These are phyloP conservation scores for Capreolus pygargus DNA, from an alignment of 2,113 vertebrate genomes.

Conservation along the genomic window DNA sequence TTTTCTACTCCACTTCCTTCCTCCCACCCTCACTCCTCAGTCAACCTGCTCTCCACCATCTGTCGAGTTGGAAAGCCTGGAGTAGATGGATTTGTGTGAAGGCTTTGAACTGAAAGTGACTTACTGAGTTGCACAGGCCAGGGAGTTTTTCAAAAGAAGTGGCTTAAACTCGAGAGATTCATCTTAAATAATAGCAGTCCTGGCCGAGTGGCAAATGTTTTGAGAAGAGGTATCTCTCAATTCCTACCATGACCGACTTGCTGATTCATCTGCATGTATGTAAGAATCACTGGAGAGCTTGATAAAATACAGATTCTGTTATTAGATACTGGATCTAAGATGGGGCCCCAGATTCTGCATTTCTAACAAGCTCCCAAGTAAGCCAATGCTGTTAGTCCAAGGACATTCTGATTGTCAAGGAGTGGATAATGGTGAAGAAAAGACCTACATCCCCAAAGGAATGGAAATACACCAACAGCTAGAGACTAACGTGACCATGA, in stretches of 20 bases:
- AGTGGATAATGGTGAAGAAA: neutral
- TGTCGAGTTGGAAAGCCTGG: neutral
- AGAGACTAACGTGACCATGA: neutral
- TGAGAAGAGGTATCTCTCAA: neutral
- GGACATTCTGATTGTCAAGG: neutral
- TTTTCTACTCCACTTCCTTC: conserved; percentile 9
- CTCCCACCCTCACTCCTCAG: neutral
- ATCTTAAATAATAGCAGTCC: neutral
- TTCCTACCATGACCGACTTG: neutral
- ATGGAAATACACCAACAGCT: neutral
- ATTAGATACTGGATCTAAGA: neutral
- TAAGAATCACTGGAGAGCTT: neutral
- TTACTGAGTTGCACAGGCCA: neutral
- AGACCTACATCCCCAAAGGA: neutral
- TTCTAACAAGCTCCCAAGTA: neutral
- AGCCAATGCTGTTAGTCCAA: neutral
- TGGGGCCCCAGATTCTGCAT: neutral
- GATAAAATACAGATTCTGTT: conserved; percentile 26
- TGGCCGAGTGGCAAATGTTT: neutral
- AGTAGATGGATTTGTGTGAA: neutral
- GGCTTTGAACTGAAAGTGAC: conserved; percentile 24
- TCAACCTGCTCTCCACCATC: conserved; percentile 21
- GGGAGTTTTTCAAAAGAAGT: conserved; percentile 4
- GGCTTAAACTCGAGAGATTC: neutral
- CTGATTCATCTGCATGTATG: neutral